These are phyloP conservation scores for Anagyrus pseudococci DNA, from an alignment of 2,888 invertebrate species.

Conservation along the genomic window DNA sequence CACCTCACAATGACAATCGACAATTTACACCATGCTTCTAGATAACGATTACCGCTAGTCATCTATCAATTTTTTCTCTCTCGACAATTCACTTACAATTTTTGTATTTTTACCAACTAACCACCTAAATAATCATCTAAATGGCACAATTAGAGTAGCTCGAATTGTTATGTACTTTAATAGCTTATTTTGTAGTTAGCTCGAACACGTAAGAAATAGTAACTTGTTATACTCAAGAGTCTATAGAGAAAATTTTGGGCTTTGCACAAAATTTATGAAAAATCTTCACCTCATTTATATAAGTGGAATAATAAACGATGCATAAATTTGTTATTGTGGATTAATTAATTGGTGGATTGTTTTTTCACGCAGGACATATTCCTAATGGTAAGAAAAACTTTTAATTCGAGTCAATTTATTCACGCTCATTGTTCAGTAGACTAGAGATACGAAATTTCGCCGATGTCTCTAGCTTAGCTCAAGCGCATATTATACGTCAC, in stretches of 20 bases:
- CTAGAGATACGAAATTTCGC: background rate
- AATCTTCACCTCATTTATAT: background rate
- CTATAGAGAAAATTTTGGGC: no score
- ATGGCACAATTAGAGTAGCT: background rate
- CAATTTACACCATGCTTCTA: background rate
- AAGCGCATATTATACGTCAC: no score
- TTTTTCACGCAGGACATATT: slow-evolving; percentile 1
- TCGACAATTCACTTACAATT: background rate
- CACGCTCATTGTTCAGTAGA: background rate
- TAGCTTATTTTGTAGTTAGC: background rate
- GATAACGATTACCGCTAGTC: background rate
- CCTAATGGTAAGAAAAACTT: background rate
- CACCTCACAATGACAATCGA: background rate
- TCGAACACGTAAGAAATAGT: background rate
- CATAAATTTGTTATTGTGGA: background rate
- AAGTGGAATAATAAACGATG: background rate
- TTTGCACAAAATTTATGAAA: background rate
- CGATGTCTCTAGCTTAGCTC: no score
- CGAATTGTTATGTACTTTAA: background rate
- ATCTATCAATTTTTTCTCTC: background rate
- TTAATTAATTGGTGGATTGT: background rate
- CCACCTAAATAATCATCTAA: no score
- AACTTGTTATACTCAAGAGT: background rate
- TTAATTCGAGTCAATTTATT: background rate
- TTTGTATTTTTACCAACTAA: no score